phyloP scores from a whole-genome alignment of 1,140 invertebrate genomes.

The Coptotermes formosanus region DNA sequence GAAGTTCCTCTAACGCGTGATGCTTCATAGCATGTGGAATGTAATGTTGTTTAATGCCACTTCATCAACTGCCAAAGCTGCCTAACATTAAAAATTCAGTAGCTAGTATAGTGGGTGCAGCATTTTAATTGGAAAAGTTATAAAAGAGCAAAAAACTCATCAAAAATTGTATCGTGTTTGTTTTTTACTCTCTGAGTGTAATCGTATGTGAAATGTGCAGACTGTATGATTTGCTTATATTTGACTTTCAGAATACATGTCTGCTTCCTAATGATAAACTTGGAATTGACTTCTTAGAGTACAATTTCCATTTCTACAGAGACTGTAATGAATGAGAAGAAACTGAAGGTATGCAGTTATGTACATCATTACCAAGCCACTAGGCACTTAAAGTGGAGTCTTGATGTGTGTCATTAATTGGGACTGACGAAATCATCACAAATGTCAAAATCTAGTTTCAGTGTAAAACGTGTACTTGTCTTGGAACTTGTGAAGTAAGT shows the following conservation, averaged over 20 bases:
- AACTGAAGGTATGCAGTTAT: background rate
- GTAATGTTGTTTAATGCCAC: no score
- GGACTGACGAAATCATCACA: no score
- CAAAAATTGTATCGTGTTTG: background rate
- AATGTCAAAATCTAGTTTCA: no score
- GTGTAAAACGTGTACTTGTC: no score
- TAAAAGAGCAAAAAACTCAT: background rate
- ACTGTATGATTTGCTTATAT: slow-evolving; percentile 37
- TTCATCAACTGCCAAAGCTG: no score
- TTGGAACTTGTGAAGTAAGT: no score
- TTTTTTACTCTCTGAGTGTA: background rate
- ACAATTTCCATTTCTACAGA: slow-evolving; percentile 60
- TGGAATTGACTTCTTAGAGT: slow-evolving; percentile 56
- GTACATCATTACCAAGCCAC: background rate
- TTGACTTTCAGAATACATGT: slow-evolving; percentile 54
- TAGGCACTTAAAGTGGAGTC: no score
- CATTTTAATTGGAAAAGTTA: background rate
- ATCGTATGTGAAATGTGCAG: background rate
- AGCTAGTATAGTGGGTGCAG: background rate
- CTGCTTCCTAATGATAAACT: slow-evolving; percentile 45
- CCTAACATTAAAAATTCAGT: background rate
- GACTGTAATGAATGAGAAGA: slow-evolving; percentile 55
- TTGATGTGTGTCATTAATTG: no score
- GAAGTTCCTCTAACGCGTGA: no score
- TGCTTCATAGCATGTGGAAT: no score